Evolutionary conservation across 2,888 invertebrate species (phyloP), one percentile per base, ranked within the genome.

Genomic region (Drosophila mercatorum): DNA sequence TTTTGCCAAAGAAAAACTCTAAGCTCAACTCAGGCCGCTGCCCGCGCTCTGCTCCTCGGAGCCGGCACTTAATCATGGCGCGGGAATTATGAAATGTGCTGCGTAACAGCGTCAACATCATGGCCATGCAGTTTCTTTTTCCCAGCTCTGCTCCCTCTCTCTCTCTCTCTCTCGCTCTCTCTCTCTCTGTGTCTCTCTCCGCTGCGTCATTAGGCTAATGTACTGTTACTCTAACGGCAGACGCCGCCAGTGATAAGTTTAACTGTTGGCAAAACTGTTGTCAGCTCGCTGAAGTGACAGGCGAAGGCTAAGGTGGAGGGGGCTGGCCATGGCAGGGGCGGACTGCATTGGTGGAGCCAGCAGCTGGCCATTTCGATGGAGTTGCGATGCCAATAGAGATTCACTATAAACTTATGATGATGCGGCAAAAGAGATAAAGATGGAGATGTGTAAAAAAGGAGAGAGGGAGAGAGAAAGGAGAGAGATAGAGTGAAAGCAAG

Each of bases 81-180:
- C 83, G 83, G 83, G 83, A 84, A 87, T 83, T 84, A 84, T 84
- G 83, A 84, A 84, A 84, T 84, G 87, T 84, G 83, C 87, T 87
- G 80, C 78, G 87, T 83, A 84, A 83, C 80, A 68, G 59, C 62
- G 53, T 66, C 78, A 68, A 52, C 73, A 68, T 72, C 59, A 47
- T 49, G 72, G 75, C 60, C 58, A 56, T 60, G 69, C 68, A 60
- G 53, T 58, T 65, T 55, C 72, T 71, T 79, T 71, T 66, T 41
- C 47, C 46, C 49, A 26, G 40, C 38, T 44, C 46, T 17, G 28
- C n/a, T n/a, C 26, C 40, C 61, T 31, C 28, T 22, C 46, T 22
- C 36, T 31, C 38, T n/a, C n/a, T 49, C 31, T 34, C 17, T n/a
- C 22, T 22, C 22, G 1, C 52, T 34, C 44, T 8, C 14, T 17